Evolutionary conservation across 2,113 vertebrate species (phyloP).

Genomic region (Echinops telfairi): DNA sequence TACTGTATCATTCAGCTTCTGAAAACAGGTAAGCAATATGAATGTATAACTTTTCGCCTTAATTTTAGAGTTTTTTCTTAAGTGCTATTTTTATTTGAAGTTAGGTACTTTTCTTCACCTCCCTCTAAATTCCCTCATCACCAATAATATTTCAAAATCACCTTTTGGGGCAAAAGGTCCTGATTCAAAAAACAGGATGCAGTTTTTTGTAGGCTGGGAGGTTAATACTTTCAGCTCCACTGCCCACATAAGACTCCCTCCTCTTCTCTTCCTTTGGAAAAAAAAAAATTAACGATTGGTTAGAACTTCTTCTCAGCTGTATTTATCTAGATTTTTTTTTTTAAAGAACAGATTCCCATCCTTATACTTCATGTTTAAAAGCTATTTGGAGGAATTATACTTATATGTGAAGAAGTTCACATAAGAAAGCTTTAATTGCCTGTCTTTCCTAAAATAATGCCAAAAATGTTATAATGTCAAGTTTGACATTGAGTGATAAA

Average conservation of each 20-base stretch:
- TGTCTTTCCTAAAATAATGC: conserved; percentile 9
- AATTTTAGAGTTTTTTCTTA: not conserved
- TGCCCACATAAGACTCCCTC: too few species aligned
- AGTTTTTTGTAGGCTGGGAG: not conserved
- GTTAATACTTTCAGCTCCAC: not conserved
- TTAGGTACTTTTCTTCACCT: not conserved
- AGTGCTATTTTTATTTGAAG: conserved; percentile 36
- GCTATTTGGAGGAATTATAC: not conserved
- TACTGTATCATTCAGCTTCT: not conserved
- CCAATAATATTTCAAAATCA: not conserved
- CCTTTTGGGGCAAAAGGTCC: not conserved
- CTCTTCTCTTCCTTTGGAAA: not conserved
- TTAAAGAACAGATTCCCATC: not conserved
- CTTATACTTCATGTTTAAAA: not conserved
- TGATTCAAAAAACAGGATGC: conserved; percentile 17
- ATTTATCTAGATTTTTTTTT: not conserved
- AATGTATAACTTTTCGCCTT: too few species aligned
- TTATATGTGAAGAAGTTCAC: conserved; percentile 15
- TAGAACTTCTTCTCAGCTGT: not conserved
- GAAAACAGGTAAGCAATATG: not conserved
- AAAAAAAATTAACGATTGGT: not conserved
- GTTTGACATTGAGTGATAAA: conserved; percentile 22
- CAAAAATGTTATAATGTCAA: conserved; percentile 48
- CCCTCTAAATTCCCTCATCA: not conserved
- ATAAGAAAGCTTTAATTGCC: conserved; percentile 19